phyloP scores from a whole-genome alignment of 2,888 invertebrate genomes.

The Candidula unifasciata region DNA sequence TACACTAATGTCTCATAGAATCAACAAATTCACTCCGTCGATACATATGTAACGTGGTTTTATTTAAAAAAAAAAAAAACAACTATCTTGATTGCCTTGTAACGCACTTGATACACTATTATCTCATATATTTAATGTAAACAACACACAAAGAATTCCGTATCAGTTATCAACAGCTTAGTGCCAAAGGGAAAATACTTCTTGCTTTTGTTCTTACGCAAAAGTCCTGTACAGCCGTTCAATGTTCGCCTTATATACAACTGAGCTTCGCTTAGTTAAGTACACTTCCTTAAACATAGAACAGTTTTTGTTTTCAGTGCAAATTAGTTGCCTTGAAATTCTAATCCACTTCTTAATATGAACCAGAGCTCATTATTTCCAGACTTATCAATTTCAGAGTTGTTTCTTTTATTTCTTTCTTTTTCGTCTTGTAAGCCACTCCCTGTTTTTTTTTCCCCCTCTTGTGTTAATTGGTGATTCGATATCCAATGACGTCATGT shows the following conservation, averaged over 20 bases:
- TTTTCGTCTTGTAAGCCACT: neutral
- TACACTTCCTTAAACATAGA: neutral
- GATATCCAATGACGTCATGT: conserved; percentile 25
- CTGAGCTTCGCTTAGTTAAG: neutral
- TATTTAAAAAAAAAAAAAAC: no score
- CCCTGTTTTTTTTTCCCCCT: conserved; percentile 9
- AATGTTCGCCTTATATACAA: neutral
- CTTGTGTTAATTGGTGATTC: conserved; percentile 21
- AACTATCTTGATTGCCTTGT: no score
- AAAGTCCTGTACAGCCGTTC: neutral
- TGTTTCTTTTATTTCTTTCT: conserved; percentile 7
- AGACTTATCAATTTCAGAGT: neutral
- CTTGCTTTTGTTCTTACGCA: neutral
- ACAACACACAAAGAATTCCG: neutral
- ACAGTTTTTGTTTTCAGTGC: neutral
- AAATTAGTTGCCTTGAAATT: neutral
- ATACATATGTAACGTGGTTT: no score
- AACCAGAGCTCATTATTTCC: neutral
- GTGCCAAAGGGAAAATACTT: no score
- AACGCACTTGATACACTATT: no score
- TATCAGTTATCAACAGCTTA: neutral
- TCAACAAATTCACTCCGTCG: no score
- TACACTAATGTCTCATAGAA: no score
- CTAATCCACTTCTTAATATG: neutral
- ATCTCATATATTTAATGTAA: neutral